Base-by-base conservation (phyloP, 2,888 invertebrate genomes). In the Adelphocoris suturalis region DNA sequence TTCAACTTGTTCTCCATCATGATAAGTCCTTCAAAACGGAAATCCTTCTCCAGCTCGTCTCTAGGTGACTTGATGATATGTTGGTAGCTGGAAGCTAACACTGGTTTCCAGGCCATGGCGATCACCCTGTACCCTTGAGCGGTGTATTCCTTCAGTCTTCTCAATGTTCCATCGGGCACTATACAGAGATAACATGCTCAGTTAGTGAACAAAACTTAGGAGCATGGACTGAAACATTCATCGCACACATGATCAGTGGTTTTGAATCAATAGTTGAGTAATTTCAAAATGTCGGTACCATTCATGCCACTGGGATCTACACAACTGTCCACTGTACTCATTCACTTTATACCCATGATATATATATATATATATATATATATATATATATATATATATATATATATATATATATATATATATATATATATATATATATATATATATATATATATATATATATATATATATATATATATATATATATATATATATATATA, bases 111-210 rank as follows among this genome's bases (percentile, higher is more conserved):
- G 0, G 96, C 96, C 84, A 98, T 93, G 0, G 97, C 98, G 91
- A 98, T 96, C 0, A 98, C 98, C 78, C 98, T 94, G 93, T 96
- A 97, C 0, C 98, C 98, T 92, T 96, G 95, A 47, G 96, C 95
- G 0, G 98, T 97, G 93, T 97, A 97, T 57, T 95, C 95, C 91
- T 96, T 95, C n/a, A 98, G 94, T 14, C 95, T 94, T 0, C 93
- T 93, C 91, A 95, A 94, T 92, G 96, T 96, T 93, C 97, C 95
- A 4, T 93, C 94, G 0, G 96, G 96, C 78, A 96, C 94, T 91
- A 94, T 92, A 52, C 11, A 37, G 37, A 2, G 3, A 37, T 37
- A 37, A 2, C 2, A 11, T 9, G 52, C 5, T 7, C 11, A 16
- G n/a, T 16, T 9, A 75, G 76, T 7, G 11, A 78, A 27, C 13